Base-by-base conservation (phyloP, 2,888 invertebrate species). In the Tenodera sinensis region DNA sequence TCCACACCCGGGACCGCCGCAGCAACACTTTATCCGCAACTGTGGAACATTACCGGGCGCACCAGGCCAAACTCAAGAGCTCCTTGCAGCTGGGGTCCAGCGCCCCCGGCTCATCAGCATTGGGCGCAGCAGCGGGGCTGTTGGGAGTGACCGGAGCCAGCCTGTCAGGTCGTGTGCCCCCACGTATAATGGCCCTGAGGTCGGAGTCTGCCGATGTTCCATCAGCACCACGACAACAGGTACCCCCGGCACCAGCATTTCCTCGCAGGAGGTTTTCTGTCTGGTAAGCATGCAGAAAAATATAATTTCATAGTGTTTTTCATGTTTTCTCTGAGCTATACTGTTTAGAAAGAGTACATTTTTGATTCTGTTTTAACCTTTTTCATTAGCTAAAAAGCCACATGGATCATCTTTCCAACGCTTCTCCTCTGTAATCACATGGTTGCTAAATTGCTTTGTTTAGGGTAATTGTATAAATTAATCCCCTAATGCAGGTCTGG, bases 251-350 rank as follows among this genome's bases (percentile, higher is more conserved):
- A 8, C 90, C 90, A 28, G 89, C 89, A 28, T 89, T 90, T 34
- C 90, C 90, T 81, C 47, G 91, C 28, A 90, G 94, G 90, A 91
- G 94, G 90, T 94, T 94, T 91, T 94, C 94, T 90, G 94, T 94
- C 88, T 94, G 94, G 94, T 94, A 92, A 93, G 94, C 92, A 42
- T 42, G 2, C 42, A 42, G 42, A 12, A 42, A 42, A 42, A 42
- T 42, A 12, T 42, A 12, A 42, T 12, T 42, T 42, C 42, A 1
- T 9, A 42, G 42, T 12, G 12, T 42, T 42, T 42, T 34, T 34
- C n/a, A n/a, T n/a, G n/a, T 7, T 8, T 34, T 42, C 12, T 42
- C 42, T 42, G 12, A 42, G 12, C 12, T 12, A 12, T 42, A 12
- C 12, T 1, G 12, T 42, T 42, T 42, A 12, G 9, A 42, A 42